Percentiles rank a stretch among this genome's conserved stretches.
These are phyloP conservation scores for Auanema freiburgensis DNA, from an alignment of 2,888 invertebrate genomes.

Conservation along the genomic window DNA sequence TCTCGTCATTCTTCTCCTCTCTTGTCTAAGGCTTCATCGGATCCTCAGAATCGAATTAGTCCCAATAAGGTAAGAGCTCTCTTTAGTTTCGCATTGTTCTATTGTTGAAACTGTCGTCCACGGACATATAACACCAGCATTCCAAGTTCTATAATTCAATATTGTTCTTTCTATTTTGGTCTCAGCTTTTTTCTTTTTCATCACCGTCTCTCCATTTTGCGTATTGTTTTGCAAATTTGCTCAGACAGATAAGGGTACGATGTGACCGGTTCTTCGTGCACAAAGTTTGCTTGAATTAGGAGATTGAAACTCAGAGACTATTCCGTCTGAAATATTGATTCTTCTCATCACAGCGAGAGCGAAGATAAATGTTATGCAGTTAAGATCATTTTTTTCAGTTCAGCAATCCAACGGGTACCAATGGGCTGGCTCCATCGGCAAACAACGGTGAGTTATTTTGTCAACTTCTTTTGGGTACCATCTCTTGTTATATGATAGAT, in stretches of 20 bases:
- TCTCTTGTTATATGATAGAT: neutral
- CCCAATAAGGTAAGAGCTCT: slow-evolving; percentile 18
- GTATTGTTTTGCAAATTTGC: slow-evolving; percentile 11
- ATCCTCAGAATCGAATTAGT: slow-evolving; percentile 19
- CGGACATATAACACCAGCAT: too few relatives aligned
- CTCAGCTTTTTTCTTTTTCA: neutral
- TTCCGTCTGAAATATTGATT: slow-evolving; percentile 1
- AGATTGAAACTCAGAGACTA: neutral
- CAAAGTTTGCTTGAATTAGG: slow-evolving; percentile 7
- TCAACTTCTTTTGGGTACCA: slow-evolving; percentile 6
- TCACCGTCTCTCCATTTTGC: slow-evolving; percentile 1
- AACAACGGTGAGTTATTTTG: slow-evolving; percentile 17
- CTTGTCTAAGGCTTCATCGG: slow-evolving; percentile 10
- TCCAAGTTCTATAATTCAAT: too few relatives aligned
- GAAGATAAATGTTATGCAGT: slow-evolving; percentile 1
- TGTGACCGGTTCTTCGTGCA: slow-evolving; percentile 9
- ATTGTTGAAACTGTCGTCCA: too few relatives aligned
- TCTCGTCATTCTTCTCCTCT: slow-evolving; percentile 21
- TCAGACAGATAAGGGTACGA: slow-evolving; percentile 13
- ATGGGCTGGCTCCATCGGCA: slow-evolving; percentile 6
- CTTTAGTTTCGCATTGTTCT: too few relatives aligned
- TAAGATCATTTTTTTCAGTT: slow-evolving; percentile 15
- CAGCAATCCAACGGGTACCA: slow-evolving; percentile 20
- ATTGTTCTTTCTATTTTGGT: too few relatives aligned
- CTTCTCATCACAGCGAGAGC: neutral